Evolutionary conservation across 2,888 invertebrate genomes (phyloP).

Genomic region (Athrips mouffetella): DNA sequence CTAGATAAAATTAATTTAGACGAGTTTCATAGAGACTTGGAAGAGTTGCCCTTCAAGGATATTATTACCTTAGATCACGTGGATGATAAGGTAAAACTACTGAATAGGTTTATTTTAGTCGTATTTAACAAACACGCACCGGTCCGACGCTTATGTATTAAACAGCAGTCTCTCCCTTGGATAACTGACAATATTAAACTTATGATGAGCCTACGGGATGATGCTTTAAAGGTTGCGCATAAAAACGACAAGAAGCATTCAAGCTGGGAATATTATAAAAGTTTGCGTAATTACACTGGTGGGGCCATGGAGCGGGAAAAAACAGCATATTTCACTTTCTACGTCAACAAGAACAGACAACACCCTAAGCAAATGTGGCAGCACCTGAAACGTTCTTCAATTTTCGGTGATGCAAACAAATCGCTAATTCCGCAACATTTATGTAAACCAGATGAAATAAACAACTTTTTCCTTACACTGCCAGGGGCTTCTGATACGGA

Average conservation of each 20-base stretch:
- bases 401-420: neutral
- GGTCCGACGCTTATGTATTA: slow-evolving; percentile 7
- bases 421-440: neutral
- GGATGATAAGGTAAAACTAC: slow-evolving; percentile 15
- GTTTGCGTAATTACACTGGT: slow-evolving; percentile 18
- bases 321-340: slow-evolving; percentile 19
- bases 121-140: slow-evolving; percentile 23
- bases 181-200: slow-evolving; percentile 21
- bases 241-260: slow-evolving; percentile 10
- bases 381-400: neutral
- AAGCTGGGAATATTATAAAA: slow-evolving; percentile 17
- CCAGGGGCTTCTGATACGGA: neutral
- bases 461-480: neutral
- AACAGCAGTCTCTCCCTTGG: slow-evolving; percentile 18
- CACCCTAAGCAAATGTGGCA: slow-evolving; percentile 13
- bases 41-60: neutral
- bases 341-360: slow-evolving; percentile 19
- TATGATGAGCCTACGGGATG: slow-evolving; percentile 23
- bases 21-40: neutral
- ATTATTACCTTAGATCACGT: neutral
- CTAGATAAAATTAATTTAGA: neutral
- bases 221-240: slow-evolving; percentile 16
- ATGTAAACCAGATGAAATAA: neutral
- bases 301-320: slow-evolving; percentile 20
- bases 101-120: slow-evolving; percentile 15